phyloP scores from a whole-genome alignment of 2,797 vertebrate species.

The Danio albolineatus region DNA sequence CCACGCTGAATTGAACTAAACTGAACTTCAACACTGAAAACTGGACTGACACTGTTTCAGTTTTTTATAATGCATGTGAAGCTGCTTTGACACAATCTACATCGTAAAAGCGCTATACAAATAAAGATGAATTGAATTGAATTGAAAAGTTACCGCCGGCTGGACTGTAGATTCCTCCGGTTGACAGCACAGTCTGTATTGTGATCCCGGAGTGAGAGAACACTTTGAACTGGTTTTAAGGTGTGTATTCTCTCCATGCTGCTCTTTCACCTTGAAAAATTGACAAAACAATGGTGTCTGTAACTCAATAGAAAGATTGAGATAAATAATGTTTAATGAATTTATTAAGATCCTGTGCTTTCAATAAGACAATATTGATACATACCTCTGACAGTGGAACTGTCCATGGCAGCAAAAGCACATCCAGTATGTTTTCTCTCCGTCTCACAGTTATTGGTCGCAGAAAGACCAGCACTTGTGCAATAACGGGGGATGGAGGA shows the following conservation, averaged over 20 bases:
- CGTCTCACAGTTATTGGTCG: not conserved
- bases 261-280: slow-evolving; percentile 40
- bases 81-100: no score
- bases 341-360: not conserved
- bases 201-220: slow-evolving; percentile 3
- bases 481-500: not conserved
- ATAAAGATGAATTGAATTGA: no score
- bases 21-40: no score
- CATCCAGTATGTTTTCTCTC: slow-evolving; percentile 5
- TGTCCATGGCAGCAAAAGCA: slow-evolving; percentile 32
- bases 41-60: no score
- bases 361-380: not conserved
- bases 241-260: not conserved
- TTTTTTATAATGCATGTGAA: no score
- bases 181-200: slow-evolving; percentile 33
- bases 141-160: slow-evolving; percentile 49
- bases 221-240: slow-evolving; percentile 41
- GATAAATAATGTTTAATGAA: no score
- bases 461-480: slow-evolving; percentile 36
- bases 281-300: no score
- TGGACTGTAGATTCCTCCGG: slow-evolving; percentile 15
- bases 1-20: no score
- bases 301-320: no score
- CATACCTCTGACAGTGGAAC: slow-evolving; percentile 33
- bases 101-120: no score